Conservation (phyloP, 2,797 vertebrate species). For the Myotis findleyi region DNA sequence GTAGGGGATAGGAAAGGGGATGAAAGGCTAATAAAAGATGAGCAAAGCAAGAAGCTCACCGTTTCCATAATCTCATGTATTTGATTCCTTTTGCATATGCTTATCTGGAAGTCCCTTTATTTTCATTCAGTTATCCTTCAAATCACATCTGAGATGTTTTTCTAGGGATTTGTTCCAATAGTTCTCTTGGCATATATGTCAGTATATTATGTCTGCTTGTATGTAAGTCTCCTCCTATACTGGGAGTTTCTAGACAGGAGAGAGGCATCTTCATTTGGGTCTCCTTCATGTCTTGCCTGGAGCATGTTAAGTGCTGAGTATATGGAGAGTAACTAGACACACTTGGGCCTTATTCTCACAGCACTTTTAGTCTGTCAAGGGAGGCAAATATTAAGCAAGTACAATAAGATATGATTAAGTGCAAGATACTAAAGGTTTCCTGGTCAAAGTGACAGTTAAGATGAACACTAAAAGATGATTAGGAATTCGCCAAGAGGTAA, state of each 20-base stretch:
- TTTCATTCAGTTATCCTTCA: constrained; percentile 21
- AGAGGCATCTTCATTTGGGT: constrained; percentile 6
- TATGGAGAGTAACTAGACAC: not conserved
- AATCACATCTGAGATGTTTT: constrained; percentile 9
- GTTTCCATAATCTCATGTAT: not conserved
- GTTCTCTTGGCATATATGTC: not conserved
- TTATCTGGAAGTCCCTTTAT: constrained; percentile 42
- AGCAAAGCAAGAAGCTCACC: not conserved
- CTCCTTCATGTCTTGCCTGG: not conserved
- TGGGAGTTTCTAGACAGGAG: not conserved
- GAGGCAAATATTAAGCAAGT: constrained; percentile 26
- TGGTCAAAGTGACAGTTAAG: not conserved
- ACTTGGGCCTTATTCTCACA: not conserved
- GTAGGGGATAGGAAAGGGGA: not conserved
- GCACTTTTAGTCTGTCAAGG: not conserved
- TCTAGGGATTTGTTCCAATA: not conserved
- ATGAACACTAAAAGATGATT: not conserved
- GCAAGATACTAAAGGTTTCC: not conserved
- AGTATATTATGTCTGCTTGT: not conserved
- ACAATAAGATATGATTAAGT: constrained; percentile 1
- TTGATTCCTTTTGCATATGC: not conserved
- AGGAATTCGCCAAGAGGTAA: not conserved
- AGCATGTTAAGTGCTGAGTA: not conserved
- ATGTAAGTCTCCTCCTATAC: not conserved
- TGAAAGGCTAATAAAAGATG: constrained; percentile 9